Percentiles rank a stretch among this genome's conserved stretches.
Evolutionary conservation across 2,797 vertebrate species (phyloP).

Genomic region (Argyrosomus regius): DNA sequence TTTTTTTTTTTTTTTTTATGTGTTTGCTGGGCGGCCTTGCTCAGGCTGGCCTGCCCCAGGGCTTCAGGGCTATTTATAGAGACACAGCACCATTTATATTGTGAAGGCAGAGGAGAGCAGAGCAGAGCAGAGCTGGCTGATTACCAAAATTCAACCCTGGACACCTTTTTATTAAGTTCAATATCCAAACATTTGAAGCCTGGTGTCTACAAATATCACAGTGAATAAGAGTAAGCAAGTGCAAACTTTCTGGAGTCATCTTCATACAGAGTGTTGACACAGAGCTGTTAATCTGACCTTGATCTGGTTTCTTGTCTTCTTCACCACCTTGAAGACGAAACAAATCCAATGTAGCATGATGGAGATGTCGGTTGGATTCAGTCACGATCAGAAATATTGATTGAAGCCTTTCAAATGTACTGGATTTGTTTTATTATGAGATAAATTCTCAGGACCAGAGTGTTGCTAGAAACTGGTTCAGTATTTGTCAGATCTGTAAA

Average conservation of each 20-base stretch:
- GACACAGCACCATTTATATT: slow-evolving; percentile 70
- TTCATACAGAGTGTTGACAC: background rate
- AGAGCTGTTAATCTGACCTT: slow-evolving; percentile 11
- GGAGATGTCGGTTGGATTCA: background rate
- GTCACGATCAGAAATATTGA: background rate
- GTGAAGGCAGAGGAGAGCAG: slow-evolving; percentile 37
- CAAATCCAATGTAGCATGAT: background rate
- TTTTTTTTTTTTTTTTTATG: slow-evolving; percentile 12
- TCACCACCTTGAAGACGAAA: slow-evolving; percentile 9
- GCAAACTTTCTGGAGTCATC: background rate
- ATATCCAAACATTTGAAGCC: slow-evolving; percentile 3
- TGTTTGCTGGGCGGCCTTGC: slow-evolving; percentile 66
- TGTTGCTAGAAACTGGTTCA: background rate
- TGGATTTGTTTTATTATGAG: background rate
- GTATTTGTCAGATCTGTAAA: slow-evolving; percentile 21
- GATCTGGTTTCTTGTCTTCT: slow-evolving; percentile 1
- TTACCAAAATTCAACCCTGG: slow-evolving; percentile 49
- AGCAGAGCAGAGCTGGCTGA: slow-evolving; percentile 33
- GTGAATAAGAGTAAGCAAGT: background rate
- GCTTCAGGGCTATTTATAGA: slow-evolving; percentile 84
- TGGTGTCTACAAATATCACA: background rate
- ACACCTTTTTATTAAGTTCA: background rate
- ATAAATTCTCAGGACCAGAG: background rate
- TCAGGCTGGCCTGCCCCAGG: slow-evolving; percentile 67
- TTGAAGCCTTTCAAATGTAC: too few species aligned